These are phyloP conservation scores for Hypothenemus hampei DNA, from an alignment of 1,140 invertebrate genomes.

Conservation along the genomic window DNA sequence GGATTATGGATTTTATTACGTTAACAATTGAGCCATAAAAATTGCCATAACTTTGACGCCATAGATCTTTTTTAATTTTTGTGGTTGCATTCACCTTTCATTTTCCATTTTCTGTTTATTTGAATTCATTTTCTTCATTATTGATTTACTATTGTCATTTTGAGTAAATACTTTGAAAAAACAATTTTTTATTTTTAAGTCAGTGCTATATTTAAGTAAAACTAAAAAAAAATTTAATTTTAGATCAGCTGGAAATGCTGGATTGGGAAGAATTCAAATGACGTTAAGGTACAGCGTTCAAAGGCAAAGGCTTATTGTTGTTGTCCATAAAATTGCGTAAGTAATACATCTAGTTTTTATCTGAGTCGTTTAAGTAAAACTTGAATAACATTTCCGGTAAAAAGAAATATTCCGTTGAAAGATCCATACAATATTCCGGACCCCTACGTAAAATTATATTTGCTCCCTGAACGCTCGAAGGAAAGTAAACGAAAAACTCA, in stretches of 20 bases:
- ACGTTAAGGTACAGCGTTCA: constrained; percentile 80
- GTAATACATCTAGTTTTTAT: constrained; percentile 44
- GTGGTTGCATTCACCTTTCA: too few relatives aligned
- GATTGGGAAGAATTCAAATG: constrained; percentile 75
- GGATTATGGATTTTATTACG: too few relatives aligned
- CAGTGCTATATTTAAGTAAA: too few relatives aligned
- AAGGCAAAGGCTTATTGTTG: constrained; percentile 72
- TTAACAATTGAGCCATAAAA: too few relatives aligned
- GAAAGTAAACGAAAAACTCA: constrained; percentile 87
- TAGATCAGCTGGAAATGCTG: constrained; percentile 60
- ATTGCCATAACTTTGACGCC: too few relatives aligned
- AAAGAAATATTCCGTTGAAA: constrained; percentile 76
- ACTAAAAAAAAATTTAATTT: constrained; percentile 18
- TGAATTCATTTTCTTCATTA: too few relatives aligned
- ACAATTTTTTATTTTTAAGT: too few relatives aligned
- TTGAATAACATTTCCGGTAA: background rate
- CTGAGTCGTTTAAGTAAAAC: background rate
- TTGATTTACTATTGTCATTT: too few relatives aligned
- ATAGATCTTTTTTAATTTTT: too few relatives aligned
- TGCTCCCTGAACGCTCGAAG: constrained; percentile 81
- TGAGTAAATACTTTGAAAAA: too few relatives aligned
- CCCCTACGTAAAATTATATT: constrained; percentile 90
- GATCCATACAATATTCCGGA: constrained; percentile 87
- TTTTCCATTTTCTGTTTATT: too few relatives aligned
- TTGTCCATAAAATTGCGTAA: constrained; percentile 85